Percentiles rank a stretch among this genome's conserved stretches.
phyloP scores from a whole-genome alignment of 2,797 vertebrate genomes.

The Brachyalestes nurse region DNA sequence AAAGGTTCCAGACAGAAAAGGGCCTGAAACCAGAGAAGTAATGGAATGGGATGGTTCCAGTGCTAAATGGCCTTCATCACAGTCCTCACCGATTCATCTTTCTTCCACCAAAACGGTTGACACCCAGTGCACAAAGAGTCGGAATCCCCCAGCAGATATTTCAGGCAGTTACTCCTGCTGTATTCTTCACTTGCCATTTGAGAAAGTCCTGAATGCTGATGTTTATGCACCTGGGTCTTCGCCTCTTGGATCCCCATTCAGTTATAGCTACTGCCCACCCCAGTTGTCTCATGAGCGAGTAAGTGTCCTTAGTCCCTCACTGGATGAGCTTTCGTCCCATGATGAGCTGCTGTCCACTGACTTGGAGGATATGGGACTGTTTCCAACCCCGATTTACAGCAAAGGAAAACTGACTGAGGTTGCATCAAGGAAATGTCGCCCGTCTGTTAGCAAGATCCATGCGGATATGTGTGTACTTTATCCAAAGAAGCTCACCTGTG shows the following conservation, averaged over 20 bases:
- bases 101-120: slow-evolving; percentile 30
- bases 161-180: slow-evolving; percentile 53
- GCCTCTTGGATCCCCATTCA: slow-evolving; percentile 62
- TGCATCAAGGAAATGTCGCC: neutral
- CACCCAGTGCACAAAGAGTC: neutral
- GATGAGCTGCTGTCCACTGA: slow-evolving; percentile 83
- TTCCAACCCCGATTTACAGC: slow-evolving; percentile 65
- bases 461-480: slow-evolving; percentile 61
- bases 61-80: slow-evolving; percentile 2
- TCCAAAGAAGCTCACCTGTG: slow-evolving; percentile 64
- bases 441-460: neutral
- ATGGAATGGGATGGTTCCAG: slow-evolving; percentile 19
- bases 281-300: slow-evolving; percentile 71
- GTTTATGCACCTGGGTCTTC: slow-evolving; percentile 54
- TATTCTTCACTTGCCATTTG: slow-evolving; percentile 74
- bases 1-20: slow-evolving; percentile 31
- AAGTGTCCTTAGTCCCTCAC: slow-evolving; percentile 79
- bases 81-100: neutral
- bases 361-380: slow-evolving; percentile 75
- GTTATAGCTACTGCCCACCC: slow-evolving; percentile 72
- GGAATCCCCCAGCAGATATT: slow-evolving; percentile 23
- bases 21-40: slow-evolving; percentile 41
- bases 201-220: slow-evolving; percentile 57
- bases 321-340: slow-evolving; percentile 81
- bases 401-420: slow-evolving; percentile 57